Evolutionary conservation across 2,888 invertebrate genomes (phyloP).

Genomic region (Parasteatoda lunata): DNA sequence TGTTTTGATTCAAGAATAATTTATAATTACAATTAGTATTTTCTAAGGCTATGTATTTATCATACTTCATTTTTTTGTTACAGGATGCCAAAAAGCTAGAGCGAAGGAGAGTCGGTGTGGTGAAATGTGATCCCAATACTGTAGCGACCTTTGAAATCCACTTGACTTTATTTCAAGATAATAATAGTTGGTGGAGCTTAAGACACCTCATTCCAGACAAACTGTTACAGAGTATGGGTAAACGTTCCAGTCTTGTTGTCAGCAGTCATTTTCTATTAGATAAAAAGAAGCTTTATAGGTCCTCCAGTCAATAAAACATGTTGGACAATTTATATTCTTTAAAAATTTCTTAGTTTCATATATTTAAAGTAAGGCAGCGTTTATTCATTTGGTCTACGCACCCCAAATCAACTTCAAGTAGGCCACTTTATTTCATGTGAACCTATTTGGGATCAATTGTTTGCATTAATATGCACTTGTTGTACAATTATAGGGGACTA

Average conservation of each 20-base stretch:
- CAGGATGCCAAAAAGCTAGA: slow-evolving; percentile 75
- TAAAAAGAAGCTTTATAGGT: slow-evolving; percentile 92
- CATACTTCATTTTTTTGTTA: slow-evolving; percentile 1
- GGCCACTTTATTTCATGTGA: background rate
- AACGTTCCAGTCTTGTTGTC: slow-evolving; percentile 90
- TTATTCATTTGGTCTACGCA: slow-evolving; percentile 58
- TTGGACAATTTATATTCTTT: slow-evolving; percentile 24
- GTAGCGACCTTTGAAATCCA: slow-evolving; percentile 93
- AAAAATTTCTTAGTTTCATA: slow-evolving; percentile 50
- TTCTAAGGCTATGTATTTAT: background rate
- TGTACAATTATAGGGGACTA: background rate
- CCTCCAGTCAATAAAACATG: slow-evolving; percentile 72
- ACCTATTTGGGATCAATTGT: background rate
- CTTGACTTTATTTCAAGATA: slow-evolving; percentile 89
- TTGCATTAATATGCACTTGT: slow-evolving; percentile 25
- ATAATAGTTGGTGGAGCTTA: slow-evolving; percentile 88
- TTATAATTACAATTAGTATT: background rate
- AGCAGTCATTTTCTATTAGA: slow-evolving; percentile 90
- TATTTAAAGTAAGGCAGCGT: slow-evolving; percentile 54
- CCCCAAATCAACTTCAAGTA: slow-evolving; percentile 38
- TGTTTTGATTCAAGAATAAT: background rate
- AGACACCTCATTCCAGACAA: slow-evolving; percentile 83
- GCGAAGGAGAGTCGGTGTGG: slow-evolving; percentile 83
- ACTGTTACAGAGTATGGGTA: slow-evolving; percentile 84
- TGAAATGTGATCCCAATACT: slow-evolving; percentile 87